Evolutionary conservation across 2,797 vertebrate genomes (phyloP).

Genomic region (Champsocephalus esox): DNA sequence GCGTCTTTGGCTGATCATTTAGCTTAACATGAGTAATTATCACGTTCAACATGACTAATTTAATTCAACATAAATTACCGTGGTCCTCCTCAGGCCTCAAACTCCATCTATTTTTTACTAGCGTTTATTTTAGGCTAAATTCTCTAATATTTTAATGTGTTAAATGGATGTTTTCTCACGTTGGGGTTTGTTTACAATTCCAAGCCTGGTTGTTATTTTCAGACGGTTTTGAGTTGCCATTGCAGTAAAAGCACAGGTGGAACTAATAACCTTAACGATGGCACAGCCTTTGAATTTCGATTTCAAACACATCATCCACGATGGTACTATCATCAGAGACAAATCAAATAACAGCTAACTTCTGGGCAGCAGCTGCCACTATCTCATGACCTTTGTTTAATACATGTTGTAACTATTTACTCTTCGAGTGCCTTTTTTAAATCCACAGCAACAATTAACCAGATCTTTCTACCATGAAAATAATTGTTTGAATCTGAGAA

Average conservation of each 20-base stretch:
- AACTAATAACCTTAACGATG: conserved; percentile 9
- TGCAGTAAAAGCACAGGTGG: conserved; percentile 16
- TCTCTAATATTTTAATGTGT: conserved; percentile 1
- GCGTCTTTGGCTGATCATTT: conserved; percentile 70
- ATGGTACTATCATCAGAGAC: neutral
- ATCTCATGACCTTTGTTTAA: conserved; percentile 31
- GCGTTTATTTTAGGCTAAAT: conserved; percentile 19
- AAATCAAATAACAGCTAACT: neutral
- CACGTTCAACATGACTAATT: conserved; percentile 77
- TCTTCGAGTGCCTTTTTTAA: neutral
- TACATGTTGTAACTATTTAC: conserved; percentile 3
- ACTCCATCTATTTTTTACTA: conserved; percentile 41
- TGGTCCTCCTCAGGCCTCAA: conserved; percentile 62
- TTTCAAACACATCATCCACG: neutral
- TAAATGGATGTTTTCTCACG: neutral
- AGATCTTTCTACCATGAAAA: neutral
- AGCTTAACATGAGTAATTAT: conserved; percentile 76
- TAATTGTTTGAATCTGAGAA: neutral
- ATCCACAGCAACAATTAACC: neutral
- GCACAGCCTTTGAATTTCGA: neutral
- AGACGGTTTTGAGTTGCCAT: neutral
- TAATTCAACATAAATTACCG: conserved; percentile 76
- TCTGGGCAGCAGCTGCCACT: neutral
- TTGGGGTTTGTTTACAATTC: neutral
- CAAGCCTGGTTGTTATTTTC: neutral